These are phyloP conservation scores for Calephelis nemesis DNA, from an alignment of 1,140 invertebrate species.

Conservation along the genomic window DNA sequence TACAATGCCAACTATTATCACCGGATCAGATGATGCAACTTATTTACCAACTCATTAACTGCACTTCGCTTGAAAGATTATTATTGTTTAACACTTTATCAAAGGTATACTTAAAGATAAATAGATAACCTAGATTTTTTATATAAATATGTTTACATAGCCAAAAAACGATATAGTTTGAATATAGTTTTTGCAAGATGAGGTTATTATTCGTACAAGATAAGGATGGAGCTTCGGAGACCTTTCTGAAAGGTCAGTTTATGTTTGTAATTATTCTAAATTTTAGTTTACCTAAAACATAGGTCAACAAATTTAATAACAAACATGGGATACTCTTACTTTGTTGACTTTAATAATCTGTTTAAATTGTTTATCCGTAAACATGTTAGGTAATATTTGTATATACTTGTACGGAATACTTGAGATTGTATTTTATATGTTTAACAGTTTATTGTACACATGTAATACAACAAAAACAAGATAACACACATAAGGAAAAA, in stretches of 20 bases:
- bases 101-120: constrained; percentile 54
- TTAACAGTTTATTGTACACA: too few relatives aligned
- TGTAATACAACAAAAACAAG: too few relatives aligned
- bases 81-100: constrained; percentile 55
- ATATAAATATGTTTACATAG: constrained; percentile 56
- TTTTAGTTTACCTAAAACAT: not conserved
- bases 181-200: constrained; percentile 44
- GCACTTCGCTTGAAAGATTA: constrained; percentile 26
- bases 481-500: too few relatives aligned
- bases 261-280: not conserved
- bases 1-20: not conserved
- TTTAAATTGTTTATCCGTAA: too few relatives aligned
- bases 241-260: constrained; percentile 53
- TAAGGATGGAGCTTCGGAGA: constrained; percentile 57
- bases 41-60: constrained; percentile 31
- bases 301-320: too few relatives aligned
- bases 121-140: constrained; percentile 66
- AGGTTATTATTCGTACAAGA: constrained; percentile 58
- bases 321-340: too few relatives aligned
- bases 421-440: too few relatives aligned
- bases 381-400: too few relatives aligned
- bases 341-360: too few relatives aligned
- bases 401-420: too few relatives aligned
- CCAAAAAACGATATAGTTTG: constrained; percentile 33
- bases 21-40: constrained; percentile 15